Evolutionary conservation across 2,113 vertebrate species (phyloP).

Genomic region (Calidris pygmaea): DNA sequence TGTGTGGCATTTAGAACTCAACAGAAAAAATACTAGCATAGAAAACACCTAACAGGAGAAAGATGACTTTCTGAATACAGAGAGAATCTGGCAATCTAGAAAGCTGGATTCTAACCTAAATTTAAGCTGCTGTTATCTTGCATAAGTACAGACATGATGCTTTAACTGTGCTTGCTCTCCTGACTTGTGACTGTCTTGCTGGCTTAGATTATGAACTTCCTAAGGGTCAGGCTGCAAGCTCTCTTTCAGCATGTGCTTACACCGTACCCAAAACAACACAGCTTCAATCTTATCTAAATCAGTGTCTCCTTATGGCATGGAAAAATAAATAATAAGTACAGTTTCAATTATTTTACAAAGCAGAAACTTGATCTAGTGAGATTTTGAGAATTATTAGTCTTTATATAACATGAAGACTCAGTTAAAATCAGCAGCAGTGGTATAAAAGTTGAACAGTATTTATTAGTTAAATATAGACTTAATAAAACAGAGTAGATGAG

Average conservation of each 20-base stretch:
- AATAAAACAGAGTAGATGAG: neutral
- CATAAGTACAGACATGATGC: accelerated
- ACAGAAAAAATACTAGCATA: neutral
- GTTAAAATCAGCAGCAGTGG: neutral
- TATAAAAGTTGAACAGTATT: neutral
- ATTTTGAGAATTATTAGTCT: neutral
- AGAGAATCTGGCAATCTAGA: neutral
- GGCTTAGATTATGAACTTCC: neutral
- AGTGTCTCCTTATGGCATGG: neutral
- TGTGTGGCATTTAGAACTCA: neutral
- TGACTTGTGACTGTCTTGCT: neutral
- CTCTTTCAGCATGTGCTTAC: neutral
- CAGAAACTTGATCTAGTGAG: neutral
- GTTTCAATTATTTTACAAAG: neutral
- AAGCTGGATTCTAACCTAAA: neutral
- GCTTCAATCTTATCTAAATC: neutral
- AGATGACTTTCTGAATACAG: neutral
- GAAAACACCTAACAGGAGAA: neutral
- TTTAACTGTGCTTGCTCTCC: neutral
- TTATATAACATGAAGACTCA: neutral
- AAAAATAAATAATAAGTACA: neutral
- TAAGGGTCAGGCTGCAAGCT: neutral
- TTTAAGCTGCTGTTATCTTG: neutral
- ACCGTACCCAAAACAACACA: neutral
- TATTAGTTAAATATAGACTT: neutral